Evolutionary conservation across 2,888 invertebrate species (phyloP), one percentile per base, ranked within the genome.

Genomic region (Neocrepidodera transversa): DNA sequence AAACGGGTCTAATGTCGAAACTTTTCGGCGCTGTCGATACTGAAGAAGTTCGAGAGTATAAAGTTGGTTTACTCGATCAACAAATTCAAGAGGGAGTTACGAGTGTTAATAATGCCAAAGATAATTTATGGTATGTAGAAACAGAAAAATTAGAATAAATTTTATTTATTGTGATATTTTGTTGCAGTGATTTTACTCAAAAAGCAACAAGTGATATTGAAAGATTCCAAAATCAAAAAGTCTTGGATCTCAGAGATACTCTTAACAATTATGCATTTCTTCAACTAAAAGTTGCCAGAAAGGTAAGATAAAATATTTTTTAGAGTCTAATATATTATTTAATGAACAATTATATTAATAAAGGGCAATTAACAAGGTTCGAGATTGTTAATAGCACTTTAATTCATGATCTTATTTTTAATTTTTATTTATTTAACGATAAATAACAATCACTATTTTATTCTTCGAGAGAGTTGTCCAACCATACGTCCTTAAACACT

Each of bases 11-110:
- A n/a, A 87, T 91, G 85, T 87, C 89, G 0, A 83, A 89, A 0
- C 74, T 90, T 62, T 89, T 90, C 77, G 90, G 90, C 35, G 86
- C 88, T 55, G 87, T 89, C 0, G 90, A 90, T 71, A 89, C 89
- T 0, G 90, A 90, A 74, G 90, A 90, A 70, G 87, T 89, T 38
- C 83, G 89, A 17, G 90, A 90, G 77, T 82, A 87, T 68, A 86
- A 86, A 76, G 85, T 90, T 54, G 82, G 85, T 50, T 82, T 84
- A 51, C 78, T 90, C 51, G 90, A 90, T 76, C 81, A 84, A 68
- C 87, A 87, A 77, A 89, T 90, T 68, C 79, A 82, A 54, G 82
- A 86, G 40, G 87, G 87, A 47, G 83, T 83, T 61, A 81, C 81
- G 28, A 80, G 82, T 60, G 87, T 89, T 2, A 82, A 82, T 57